Percentiles rank a stretch among this genome's conserved stretches.
phyloP scores from a whole-genome alignment of 2,888 invertebrate species.

The Hemaris fuciformis region DNA sequence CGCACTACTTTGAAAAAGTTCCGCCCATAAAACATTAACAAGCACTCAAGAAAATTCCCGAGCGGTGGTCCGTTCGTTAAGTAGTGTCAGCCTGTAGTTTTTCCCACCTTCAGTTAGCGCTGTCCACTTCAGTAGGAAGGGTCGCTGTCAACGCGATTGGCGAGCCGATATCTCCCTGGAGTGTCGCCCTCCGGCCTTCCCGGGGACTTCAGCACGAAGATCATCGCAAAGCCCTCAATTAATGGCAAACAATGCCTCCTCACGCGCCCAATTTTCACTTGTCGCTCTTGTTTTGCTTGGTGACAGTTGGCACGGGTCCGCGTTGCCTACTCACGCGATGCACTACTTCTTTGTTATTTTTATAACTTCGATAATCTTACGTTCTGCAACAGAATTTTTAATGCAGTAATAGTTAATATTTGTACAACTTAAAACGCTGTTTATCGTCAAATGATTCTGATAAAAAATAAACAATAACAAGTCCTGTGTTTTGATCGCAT shows the following conservation, averaged over 20 bases:
- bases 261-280: slow-evolving; percentile 73
- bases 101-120: slow-evolving; percentile 69
- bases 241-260: slow-evolving; percentile 72
- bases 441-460: no score
- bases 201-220: slow-evolving; percentile 61
- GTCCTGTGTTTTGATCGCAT: neutral
- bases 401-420: no score
- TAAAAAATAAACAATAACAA: neutral
- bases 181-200: slow-evolving; percentile 60
- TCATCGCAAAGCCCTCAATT: slow-evolving; percentile 78
- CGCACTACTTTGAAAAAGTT: slow-evolving; percentile 77
- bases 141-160: slow-evolving; percentile 78
- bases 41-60: slow-evolving; percentile 80
- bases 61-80: slow-evolving; percentile 74
- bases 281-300: slow-evolving; percentile 68
- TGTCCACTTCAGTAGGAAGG: slow-evolving; percentile 66
- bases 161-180: slow-evolving; percentile 75
- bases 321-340: slow-evolving; percentile 46
- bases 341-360: slow-evolving; percentile 42
- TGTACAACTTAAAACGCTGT: no score
- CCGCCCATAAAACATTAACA: slow-evolving; percentile 81
- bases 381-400: neutral
- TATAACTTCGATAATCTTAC: slow-evolving; percentile 30
- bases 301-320: slow-evolving; percentile 74
- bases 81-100: slow-evolving; percentile 79